Evolutionary conservation across 2,888 invertebrate genomes (phyloP), one percentile per base, ranked within the genome.

Genomic region (Eupithecia vulgata): DNA sequence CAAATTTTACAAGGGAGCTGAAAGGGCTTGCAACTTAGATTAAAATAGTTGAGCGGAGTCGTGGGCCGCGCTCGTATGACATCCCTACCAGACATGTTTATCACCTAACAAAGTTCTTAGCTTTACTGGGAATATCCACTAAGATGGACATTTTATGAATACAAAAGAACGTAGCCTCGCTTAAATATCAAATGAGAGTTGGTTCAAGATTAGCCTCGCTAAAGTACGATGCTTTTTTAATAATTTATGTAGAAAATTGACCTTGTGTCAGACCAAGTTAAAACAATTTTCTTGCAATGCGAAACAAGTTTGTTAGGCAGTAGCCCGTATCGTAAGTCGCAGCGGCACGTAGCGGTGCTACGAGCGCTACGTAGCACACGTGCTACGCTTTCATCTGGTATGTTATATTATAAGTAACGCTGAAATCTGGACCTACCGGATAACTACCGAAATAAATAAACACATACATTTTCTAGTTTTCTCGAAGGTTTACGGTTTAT

Each of bases 41-140:
- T 91, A 91, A 91, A 91, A 91, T 91, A 90, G 91, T 91, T 91
- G 82, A 72, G 79, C 81, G 79, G 84, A 85, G 81, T 84, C 82
- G 80, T 72, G 81, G 76, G 75, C 80, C 78, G 76, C 76, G 76
- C 80, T 81, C 82, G 71, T 84, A 81, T 85, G 87, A 87, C 85
- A 85, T 80, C 66, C 68, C 72, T 59, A 69, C 73, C 76, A 76
- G 76, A 72, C 79, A 77, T 82, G 81, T 80, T 81, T 81, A 81
- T 80, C 80, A 84, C 66, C 65, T 67, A 30, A 37, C 61, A 67
- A 72, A 74, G 61, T 76, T 74, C n/a, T 21, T 15, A 66, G 65
- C 68, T 70, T 48, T 66, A 59, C 59, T 71, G 21, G 17, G 17
- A 61, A 62, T 37, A 64, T 52, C 65, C 35, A 40, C 21, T 52